A percentile compares a stretch with the other conserved stretches of the same genome.
phyloP scores from a whole-genome alignment of 2,888 invertebrate species.

The Drosophila subsilvestris region DNA sequence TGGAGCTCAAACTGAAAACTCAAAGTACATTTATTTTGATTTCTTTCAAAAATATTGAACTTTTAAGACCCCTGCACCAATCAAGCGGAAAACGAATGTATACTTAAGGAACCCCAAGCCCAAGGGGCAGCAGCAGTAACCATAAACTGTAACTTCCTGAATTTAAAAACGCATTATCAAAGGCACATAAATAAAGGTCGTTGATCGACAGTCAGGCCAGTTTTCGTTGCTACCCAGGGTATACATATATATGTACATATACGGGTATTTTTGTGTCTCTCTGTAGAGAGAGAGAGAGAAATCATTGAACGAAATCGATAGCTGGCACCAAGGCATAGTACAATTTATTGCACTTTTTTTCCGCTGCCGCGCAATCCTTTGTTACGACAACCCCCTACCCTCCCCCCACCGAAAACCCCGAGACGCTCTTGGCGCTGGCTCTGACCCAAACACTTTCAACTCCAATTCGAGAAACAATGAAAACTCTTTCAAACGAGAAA shows the following conservation, averaged over 20 bases:
- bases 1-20: too few species aligned
- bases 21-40: too few species aligned
- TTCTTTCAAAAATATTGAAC: neutral
- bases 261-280: neutral
- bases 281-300: conserved; percentile 42
- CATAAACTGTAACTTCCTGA: conserved; percentile 69
- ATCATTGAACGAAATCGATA: conserved; percentile 74
- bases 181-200: conserved; percentile 67
- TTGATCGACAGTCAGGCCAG: conserved; percentile 41
- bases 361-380: conserved; percentile 70
- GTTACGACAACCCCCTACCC: conserved; percentile 47
- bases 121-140: conserved; percentile 19
- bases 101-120: conserved; percentile 19
- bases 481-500: conserved; percentile 72
- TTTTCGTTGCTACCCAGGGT: conserved; percentile 30
- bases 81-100: conserved; percentile 54
- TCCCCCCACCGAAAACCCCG: neutral
- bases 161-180: conserved; percentile 55
- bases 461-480: conserved; percentile 62
- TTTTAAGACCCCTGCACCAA: conserved; percentile 22
- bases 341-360: conserved; percentile 75
- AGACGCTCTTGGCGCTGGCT: conserved; percentile 51
- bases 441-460: conserved; percentile 58
- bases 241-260: too few species aligned
- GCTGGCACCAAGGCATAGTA: conserved; percentile 54